Evolutionary conservation across 2,888 invertebrate species (phyloP).

Genomic region (Drosophila kambysellisi): DNA sequence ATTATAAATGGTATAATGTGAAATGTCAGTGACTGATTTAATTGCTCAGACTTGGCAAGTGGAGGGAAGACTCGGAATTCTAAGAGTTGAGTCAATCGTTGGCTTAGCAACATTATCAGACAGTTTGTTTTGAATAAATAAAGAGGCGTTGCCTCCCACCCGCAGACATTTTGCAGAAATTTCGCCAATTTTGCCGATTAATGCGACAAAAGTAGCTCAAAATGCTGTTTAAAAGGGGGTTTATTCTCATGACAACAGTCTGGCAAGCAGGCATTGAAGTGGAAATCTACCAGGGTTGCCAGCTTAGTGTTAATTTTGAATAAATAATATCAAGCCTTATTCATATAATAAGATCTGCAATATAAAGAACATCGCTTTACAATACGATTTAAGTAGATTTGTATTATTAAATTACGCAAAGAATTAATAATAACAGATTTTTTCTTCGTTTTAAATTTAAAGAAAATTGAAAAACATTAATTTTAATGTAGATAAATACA

Average conservation of each 20-base stretch:
- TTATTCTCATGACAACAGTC: constrained; percentile 30
- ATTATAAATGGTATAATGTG: background rate
- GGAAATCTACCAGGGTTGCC: constrained; percentile 41
- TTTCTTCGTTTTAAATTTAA: background rate
- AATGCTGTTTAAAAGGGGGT: background rate
- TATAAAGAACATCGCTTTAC: background rate
- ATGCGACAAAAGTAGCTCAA: constrained; percentile 37
- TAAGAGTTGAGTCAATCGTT: constrained; percentile 46
- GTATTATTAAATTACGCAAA: background rate
- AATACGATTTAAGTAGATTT: background rate
- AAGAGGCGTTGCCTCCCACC: constrained; percentile 19
- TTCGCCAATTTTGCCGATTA: constrained; percentile 52
- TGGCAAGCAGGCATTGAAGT: constrained; percentile 47
- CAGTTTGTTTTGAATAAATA: constrained; percentile 15
- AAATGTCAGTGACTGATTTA: constrained; percentile 30
- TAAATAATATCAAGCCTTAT: background rate
- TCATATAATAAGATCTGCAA: background rate
- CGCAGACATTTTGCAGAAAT: constrained; percentile 40
- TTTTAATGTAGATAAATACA: background rate
- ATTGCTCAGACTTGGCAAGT: constrained; percentile 28
- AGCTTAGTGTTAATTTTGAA: background rate
- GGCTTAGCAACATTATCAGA: constrained; percentile 40
- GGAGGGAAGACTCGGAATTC: constrained; percentile 4
- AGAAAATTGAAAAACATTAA: too few species aligned
- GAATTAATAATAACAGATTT: background rate